Base-by-base conservation (phyloP, 2,797 vertebrate genomes). In the Champsocephalus gunnari region DNA sequence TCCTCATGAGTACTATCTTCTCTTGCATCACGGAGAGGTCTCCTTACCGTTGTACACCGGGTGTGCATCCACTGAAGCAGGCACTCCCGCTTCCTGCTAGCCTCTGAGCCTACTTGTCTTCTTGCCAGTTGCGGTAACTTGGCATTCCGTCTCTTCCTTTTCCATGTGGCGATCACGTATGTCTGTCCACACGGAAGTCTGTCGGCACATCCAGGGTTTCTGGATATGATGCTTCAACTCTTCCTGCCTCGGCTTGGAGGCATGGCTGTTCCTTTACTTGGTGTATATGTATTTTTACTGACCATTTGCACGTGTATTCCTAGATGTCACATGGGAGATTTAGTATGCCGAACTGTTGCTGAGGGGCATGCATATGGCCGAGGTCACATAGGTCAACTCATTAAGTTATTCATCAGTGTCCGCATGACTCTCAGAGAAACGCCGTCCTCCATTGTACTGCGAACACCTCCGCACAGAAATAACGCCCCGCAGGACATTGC, bases 141-240 rank as follows among this genome's bases (percentile, higher is more conserved):
- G 92, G 90, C 91, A 69, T 67, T 60, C 44, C 3, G 60, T 64
- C 74, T 58, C 88, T 87, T 89, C 86, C 88, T 88, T 90, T 89
- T 87, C 90, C 92, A 90, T 93, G 92, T 51, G 89, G 91, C n/a
- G 92, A 86, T 85, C 91, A 90, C 89, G 90, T 90, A 90, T 93
- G 91, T 87, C 88, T 78, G 24, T 84, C 80, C 82, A 77, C 84
- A 75, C 83, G 82, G 67, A 89, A 83, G 90, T 92, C 88, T 91
- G 88, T 83, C 72, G 17, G 62, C 79, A 62, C 68, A 73, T 81
- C 67, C 61, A 69, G 64, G 71, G 67, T 80, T 85, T 85, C 79
- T 71, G 68, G 77, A 80, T 77, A 54, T 77, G 69, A 86, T 81
- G 78, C 75, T 73, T 61, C 71, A 38, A 72, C 79, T 78, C 53